phyloP scores from a whole-genome alignment of 2,113 vertebrate genomes.

The Suncus etruscus region DNA sequence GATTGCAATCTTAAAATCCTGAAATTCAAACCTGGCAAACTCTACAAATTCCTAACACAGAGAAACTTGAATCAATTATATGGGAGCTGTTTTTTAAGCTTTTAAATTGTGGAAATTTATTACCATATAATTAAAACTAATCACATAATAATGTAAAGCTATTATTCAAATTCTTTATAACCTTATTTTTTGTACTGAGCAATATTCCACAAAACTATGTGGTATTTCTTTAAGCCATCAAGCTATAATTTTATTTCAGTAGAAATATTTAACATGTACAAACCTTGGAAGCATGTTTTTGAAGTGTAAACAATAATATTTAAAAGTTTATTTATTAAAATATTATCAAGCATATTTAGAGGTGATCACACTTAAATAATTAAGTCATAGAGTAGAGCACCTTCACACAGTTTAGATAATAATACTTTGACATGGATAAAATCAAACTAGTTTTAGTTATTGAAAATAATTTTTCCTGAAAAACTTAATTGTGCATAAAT shows the following conservation, averaged over 20 bases:
- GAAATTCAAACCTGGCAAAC: conserved; percentile 5
- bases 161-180: conserved; percentile 49
- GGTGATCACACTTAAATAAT: too few species aligned
- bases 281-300: background rate
- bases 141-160: background rate
- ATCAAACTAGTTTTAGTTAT: background rate
- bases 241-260: background rate
- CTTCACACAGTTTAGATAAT: conserved; percentile 45
- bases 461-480: conserved; percentile 23
- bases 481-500: conserved; percentile 37
- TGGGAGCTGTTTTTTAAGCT: conserved; percentile 36
- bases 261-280: background rate
- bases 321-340: conserved; percentile 52
- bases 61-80: background rate
- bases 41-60: background rate
- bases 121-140: conserved; percentile 21
- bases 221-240: conserved; percentile 32
- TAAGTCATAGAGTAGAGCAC: background rate
- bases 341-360: background rate
- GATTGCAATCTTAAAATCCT: background rate
- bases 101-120: conserved; percentile 44
- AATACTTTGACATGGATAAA: conserved; percentile 18
- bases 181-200: background rate
- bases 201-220: conserved; percentile 24
- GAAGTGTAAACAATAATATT: conserved; percentile 30